Evolutionary conservation across 2,888 invertebrate species (phyloP), one percentile per base, ranked within the genome.

Genomic region (Chrysolina haemoptera): DNA sequence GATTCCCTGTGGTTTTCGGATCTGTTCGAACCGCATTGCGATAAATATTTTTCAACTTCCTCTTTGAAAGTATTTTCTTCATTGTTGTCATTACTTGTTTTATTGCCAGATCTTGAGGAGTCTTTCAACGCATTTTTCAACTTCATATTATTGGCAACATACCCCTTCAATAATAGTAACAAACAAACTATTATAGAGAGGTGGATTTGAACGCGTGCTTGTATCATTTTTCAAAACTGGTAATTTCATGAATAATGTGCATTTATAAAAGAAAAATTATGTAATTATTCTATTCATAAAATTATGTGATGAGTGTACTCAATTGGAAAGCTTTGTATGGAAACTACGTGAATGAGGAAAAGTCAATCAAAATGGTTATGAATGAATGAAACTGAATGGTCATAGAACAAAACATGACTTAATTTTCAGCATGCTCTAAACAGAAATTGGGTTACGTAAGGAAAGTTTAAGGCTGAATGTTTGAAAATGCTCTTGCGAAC

Each of bases 121-220:
- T 81, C 82, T 68, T 73, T 80, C 12, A 82, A 16, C 9, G 75
- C 79, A 68, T 82, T 82, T 66, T 78, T 80, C 14, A 84, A 46
- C 53, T 79, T 80, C 35, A 72, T 72, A 43, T 70, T 75, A 12
- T 74, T 55, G 16, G 53, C 62, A n/a, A 62, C 35, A 64, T 14
- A 64, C 40, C 18, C 8, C 18, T 64, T 68, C 5, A 59, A 35
- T 6, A 59, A 8, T 3, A 59, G 59, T n/a, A 59, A 59, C n/a
- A 35, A 35, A 59, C 6, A 59, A 9, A 8, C 14, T 1, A 16
- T 59, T 12, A 55, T 18, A 12, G 12, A 18, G 12, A 59, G 16
- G 10, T 0, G n/a, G 35, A 22, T 53, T 12, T 9, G 59, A 27
- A 35, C 9, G 8, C 27, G 6, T 6, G n/a, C 35, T 14, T 59